Conservation (phyloP, 2,888 invertebrate species). For the Cephus pygmeus region DNA sequence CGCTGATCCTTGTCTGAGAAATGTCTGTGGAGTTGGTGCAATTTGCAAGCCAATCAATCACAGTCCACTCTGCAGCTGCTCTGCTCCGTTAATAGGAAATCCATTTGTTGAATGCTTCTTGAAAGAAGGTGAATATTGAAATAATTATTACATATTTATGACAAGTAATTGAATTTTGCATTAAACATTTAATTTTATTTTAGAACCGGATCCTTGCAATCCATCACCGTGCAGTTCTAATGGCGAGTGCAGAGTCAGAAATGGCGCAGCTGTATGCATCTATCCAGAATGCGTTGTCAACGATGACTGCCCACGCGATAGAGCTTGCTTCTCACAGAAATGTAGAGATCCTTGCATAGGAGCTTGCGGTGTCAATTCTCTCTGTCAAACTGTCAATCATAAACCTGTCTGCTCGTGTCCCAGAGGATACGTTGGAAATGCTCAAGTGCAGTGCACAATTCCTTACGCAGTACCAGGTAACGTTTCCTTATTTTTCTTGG, state of each 20-base stretch:
- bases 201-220: slow-evolving; percentile 77
- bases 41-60: slow-evolving; percentile 81
- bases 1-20: slow-evolving; percentile 81
- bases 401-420: slow-evolving; percentile 88
- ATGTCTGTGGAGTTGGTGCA: slow-evolving; percentile 83
- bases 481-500: not conserved
- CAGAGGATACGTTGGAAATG: slow-evolving; percentile 79
- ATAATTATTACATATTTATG: not conserved
- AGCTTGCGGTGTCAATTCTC: slow-evolving; percentile 85
- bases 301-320: slow-evolving; percentile 86
- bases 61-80: slow-evolving; percentile 82
- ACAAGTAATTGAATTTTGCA: not conserved
- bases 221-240: slow-evolving; percentile 87
- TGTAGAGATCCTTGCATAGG: slow-evolving; percentile 87
- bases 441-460: slow-evolving; percentile 78
- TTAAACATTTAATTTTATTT: slow-evolving; percentile 8
- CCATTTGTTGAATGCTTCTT: slow-evolving; percentile 66
- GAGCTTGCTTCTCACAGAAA: slow-evolving; percentile 84
- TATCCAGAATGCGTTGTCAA: slow-evolving; percentile 91
- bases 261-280: slow-evolving; percentile 77
- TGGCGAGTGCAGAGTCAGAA: slow-evolving; percentile 81
- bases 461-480: slow-evolving; percentile 60
- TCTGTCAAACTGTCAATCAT: slow-evolving; percentile 83
- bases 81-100: slow-evolving; percentile 67
- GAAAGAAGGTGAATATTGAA: slow-evolving; percentile 50